Base-by-base conservation (phyloP, 2,797 vertebrate genomes). In the Delichon dasypus region DNA sequence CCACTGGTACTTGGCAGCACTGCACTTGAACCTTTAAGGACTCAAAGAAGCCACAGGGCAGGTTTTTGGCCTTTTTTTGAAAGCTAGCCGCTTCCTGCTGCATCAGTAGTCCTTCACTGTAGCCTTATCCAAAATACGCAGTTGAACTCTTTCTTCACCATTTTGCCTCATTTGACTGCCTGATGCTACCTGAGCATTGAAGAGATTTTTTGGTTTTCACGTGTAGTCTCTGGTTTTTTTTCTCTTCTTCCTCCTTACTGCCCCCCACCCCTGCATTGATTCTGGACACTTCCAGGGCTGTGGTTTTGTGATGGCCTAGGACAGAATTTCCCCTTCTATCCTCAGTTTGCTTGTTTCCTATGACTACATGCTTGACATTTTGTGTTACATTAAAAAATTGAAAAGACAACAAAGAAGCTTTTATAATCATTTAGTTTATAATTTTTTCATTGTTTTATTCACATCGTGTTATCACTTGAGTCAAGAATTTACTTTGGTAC, bases 1-100 rank as follows among this genome's bases (percentile, higher is more conserved):
- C 30, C 23, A 9, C 2, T 25, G 45, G 58, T 53, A 6, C 13
- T 5, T 0, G 1, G n/a, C 20, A 66, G 32, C 1, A 0, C 42
- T 71, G 58, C 10, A 8, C 26, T 60, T 40, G 11, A 47, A 57
- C 17, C 16, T 48, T 51, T n/a, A 14, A 14, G 38, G 13, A 12
- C 51, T 76, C 30, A 3, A 1, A 53, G 74, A 65, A 85, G 26
- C 47, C 1, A 0, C 26, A 26, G 42, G 38, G 21, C 62, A 57
- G 34, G 29, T 50, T 61, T 73, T 42, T 72, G 87, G 58, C 26
- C 20, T 16, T 47, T 76, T 40, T 64, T 20, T 1, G 32, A 80
- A 50, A 84, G 42, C 38, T 54, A 13, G 12, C 16, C 2, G 7
- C 38, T 78, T 81, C 32, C 12, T 9, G 13, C 48, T 44, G 16